These are phyloP conservation scores for Clanis bilineata DNA, from an alignment of 2,888 invertebrate genomes.

Conservation along the genomic window DNA sequence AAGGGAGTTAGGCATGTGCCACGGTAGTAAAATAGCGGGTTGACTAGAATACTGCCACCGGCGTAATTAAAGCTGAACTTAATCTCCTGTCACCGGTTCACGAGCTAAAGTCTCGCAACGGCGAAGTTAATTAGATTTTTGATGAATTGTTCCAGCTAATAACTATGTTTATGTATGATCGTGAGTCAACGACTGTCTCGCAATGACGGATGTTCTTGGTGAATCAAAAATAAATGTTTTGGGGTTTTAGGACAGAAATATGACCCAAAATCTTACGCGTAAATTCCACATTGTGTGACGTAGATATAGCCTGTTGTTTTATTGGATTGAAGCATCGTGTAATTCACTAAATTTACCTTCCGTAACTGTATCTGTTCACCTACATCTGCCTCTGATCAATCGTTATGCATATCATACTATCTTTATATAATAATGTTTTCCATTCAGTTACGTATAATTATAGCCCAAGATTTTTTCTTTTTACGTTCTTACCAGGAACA, in stretches of 20 bases:
- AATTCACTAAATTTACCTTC: no score
- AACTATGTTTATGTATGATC: not conserved
- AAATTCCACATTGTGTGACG: no score
- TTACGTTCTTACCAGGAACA: not conserved
- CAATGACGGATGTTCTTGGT: not conserved
- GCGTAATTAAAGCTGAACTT: constrained; percentile 73
- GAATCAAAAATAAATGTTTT: not conserved
- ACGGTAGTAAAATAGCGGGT: constrained; percentile 42
- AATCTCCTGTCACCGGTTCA: constrained; percentile 68
- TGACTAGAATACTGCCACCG: constrained; percentile 48
- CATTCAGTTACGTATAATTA: not conserved
- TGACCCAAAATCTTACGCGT: no score
- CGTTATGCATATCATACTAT: no score
- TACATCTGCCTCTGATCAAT: no score
- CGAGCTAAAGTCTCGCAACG: constrained; percentile 45
- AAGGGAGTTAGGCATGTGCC: not conserved
- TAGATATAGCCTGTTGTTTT: no score
- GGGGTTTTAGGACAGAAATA: no score
- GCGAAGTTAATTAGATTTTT: constrained; percentile 66
- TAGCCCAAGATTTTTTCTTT: not conserved
- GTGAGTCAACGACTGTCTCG: not conserved
- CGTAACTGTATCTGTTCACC: no score
- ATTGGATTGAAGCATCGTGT: no score
- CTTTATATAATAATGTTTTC: no score
- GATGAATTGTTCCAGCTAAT: constrained; percentile 52